Conservation (phyloP, 2,888 invertebrate genomes). For the Teleiodes luculella region DNA sequence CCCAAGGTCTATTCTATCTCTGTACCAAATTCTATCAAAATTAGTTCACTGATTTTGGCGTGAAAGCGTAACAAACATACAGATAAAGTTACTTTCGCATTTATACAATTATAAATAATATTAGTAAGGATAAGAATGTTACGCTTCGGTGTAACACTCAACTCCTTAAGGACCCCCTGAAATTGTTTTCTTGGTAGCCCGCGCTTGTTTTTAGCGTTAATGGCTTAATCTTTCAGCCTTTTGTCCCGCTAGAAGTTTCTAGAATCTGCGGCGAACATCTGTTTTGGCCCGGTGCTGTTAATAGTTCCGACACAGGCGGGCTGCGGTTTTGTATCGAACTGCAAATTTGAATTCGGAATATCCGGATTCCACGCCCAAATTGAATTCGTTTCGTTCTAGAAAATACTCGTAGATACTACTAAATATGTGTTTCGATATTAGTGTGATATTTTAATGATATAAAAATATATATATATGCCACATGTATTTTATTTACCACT, state of each 20-base stretch:
- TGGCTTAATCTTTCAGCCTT: conserved; percentile 42
- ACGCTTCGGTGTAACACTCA: conserved; percentile 29
- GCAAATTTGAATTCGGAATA: background rate
- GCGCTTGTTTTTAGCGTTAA: conserved; percentile 38
- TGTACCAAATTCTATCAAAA: too few species aligned
- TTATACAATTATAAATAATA: too few species aligned
- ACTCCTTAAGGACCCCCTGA: conserved; percentile 25
- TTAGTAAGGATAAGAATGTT: background rate
- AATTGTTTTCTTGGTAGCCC: conserved; percentile 50
- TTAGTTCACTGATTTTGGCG: too few species aligned
- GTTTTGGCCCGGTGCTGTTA: conserved; percentile 6
- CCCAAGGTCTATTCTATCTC: too few species aligned
- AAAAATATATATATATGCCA: too few species aligned
- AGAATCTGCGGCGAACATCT: conserved; percentile 12
- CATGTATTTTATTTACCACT: too few species aligned
- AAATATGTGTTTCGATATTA: too few species aligned
- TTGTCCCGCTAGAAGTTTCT: conserved; percentile 23
- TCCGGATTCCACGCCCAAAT: background rate
- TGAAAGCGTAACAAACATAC: background rate
- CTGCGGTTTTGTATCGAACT: background rate
- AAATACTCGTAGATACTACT: too few species aligned
- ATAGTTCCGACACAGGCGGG: background rate
- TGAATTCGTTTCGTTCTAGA: too few species aligned
- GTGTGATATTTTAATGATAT: too few species aligned
- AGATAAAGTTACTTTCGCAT: too few species aligned